phyloP scores from a whole-genome alignment of 2,888 invertebrate genomes.

The Celastrina argiolus region DNA sequence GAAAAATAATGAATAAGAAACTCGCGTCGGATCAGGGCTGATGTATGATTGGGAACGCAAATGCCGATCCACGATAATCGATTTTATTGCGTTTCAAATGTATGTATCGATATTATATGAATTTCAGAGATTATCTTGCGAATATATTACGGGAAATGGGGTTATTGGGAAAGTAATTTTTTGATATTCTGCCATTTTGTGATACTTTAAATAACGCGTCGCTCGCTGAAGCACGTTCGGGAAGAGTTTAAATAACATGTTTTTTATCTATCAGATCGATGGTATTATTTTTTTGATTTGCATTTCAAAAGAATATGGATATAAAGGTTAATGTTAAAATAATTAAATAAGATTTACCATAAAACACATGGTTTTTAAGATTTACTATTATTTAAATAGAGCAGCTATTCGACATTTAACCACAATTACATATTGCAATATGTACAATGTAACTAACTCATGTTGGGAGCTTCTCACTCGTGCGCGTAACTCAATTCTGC shows the following conservation, averaged over 20 bases:
- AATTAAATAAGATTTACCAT: no score
- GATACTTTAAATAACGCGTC: background rate
- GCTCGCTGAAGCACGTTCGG: background rate
- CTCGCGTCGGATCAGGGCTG: constrained; percentile 5
- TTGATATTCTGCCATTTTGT: constrained; percentile 1
- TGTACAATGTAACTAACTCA: no score
- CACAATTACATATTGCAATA: no score
- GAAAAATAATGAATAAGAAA: constrained; percentile 8
- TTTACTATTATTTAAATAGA: no score
- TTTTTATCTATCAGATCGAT: background rate
- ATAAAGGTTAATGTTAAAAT: no score
- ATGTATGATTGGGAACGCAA: constrained; percentile 18
- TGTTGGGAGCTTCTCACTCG: no score
- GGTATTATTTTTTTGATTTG: background rate
- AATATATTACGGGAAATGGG: constrained; percentile 2
- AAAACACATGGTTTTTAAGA: no score
- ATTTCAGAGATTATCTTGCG: constrained; percentile 4
- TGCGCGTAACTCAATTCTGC: no score
- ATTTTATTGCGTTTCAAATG: constrained; percentile 14
- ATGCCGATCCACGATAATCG: constrained; percentile 3
- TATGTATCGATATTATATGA: constrained; percentile 14
- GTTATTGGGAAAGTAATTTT: constrained; percentile 8
- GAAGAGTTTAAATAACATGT: background rate
- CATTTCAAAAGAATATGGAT: no score
- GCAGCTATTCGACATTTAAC: no score